Percentiles rank a stretch among this genome's conserved stretches.
phyloP scores from a whole-genome alignment of 1,140 invertebrate species.

The Brachionus plicatilis region DNA sequence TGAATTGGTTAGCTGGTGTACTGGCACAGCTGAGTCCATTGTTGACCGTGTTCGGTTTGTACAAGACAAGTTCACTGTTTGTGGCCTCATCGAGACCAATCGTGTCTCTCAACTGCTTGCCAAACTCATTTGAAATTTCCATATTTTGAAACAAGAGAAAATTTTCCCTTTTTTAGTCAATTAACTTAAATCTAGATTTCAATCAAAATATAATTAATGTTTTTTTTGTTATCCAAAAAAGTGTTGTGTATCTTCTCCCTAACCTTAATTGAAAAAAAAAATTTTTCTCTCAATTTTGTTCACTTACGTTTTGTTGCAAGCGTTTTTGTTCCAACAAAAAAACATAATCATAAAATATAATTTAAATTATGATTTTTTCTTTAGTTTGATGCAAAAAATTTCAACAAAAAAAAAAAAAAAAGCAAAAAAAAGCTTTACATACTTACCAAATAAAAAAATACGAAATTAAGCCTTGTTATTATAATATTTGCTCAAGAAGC shows the following conservation, averaged over 20 bases:
- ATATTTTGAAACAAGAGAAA: not conserved
- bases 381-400: not conserved
- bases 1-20: not conserved
- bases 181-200: conserved; percentile 1
- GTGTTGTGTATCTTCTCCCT: not conserved
- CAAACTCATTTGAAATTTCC: not conserved
- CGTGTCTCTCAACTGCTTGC: not conserved
- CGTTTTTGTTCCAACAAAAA: not conserved
- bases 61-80: not conserved
- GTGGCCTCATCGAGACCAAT: not conserved
- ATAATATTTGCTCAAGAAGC: not conserved
- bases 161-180: not conserved
- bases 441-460: not conserved
- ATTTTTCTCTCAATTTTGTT: not conserved
- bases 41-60: not conserved
- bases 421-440: not conserved
- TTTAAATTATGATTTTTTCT: not conserved
- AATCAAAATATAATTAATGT: not conserved
- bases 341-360: not conserved
- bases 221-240: not conserved
- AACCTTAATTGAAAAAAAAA: not conserved
- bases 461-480: not conserved
- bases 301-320: not conserved
- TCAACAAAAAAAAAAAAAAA: not conserved
- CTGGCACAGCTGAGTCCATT: not conserved